phyloP scores from a whole-genome alignment of 2,888 invertebrate species.

The Bibio marci region DNA sequence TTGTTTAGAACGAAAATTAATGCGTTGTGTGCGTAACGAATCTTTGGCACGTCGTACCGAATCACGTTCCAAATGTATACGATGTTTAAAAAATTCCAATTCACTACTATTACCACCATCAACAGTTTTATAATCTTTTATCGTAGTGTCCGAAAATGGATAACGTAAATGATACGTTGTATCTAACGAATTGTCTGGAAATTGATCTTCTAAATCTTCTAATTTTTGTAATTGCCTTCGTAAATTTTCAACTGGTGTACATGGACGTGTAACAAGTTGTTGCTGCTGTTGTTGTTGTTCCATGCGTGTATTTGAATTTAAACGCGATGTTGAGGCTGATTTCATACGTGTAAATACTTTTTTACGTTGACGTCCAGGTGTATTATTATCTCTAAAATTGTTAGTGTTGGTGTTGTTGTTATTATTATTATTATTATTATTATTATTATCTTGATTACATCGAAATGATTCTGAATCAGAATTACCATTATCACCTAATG shows the following conservation, averaged over 20 bases:
- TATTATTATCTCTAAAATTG: slow-evolving; percentile 21
- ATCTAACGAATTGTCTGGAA: slow-evolving; percentile 50
- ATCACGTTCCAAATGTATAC: slow-evolving; percentile 63
- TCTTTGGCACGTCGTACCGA: slow-evolving; percentile 70
- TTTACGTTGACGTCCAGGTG: slow-evolving; percentile 41
- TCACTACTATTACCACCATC: slow-evolving; percentile 38
- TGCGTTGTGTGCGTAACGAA: slow-evolving; percentile 48
- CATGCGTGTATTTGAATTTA: slow-evolving; percentile 30
- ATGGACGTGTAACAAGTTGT: slow-evolving; percentile 29
- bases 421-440: slow-evolving; percentile 23
- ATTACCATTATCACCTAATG: slow-evolving; percentile 25
- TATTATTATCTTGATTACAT: slow-evolving; percentile 32
- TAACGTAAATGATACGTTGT: slow-evolving; percentile 64
- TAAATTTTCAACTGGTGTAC: slow-evolving; percentile 62
- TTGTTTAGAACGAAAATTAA: slow-evolving; percentile 46
- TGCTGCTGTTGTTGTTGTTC: neutral
- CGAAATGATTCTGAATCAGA: slow-evolving; percentile 24
- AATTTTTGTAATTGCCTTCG: slow-evolving; percentile 62
- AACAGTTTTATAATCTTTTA: slow-evolving; percentile 18
- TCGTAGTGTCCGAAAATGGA: slow-evolving; percentile 54
- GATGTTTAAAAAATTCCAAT: slow-evolving; percentile 66
- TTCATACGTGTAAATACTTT: slow-evolving; percentile 53
- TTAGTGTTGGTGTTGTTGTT: slow-evolving; percentile 24
- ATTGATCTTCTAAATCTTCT: slow-evolving; percentile 68
- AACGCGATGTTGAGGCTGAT: slow-evolving; percentile 49